Percentiles rank a stretch among this genome's conserved stretches.
These are phyloP conservation scores for Pitangus sulphuratus DNA, from an alignment of 2,797 vertebrate species.

Conservation along the genomic window DNA sequence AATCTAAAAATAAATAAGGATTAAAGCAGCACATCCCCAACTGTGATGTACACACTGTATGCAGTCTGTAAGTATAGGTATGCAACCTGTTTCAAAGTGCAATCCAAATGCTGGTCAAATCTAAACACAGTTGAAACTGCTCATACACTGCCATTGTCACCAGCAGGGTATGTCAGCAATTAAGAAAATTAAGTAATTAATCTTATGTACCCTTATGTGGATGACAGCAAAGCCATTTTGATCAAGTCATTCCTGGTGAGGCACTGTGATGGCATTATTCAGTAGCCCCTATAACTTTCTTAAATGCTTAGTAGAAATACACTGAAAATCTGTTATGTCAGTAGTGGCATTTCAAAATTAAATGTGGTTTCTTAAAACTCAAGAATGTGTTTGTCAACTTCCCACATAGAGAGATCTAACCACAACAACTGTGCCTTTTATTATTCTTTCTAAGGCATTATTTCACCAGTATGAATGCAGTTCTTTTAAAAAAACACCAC, in stretches of 20 bases:
- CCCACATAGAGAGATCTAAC: conserved; percentile 62
- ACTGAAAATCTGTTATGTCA: conserved; percentile 37
- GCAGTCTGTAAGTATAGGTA: neutral
- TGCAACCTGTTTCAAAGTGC: neutral
- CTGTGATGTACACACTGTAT: neutral
- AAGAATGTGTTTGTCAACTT: conserved; percentile 58
- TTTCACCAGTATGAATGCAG: conserved; percentile 68
- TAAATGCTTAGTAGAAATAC: neutral
- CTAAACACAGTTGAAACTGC: neutral
- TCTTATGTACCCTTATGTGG: neutral
- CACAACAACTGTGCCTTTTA: conserved; percentile 80
- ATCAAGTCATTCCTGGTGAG: neutral
- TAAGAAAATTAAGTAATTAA: neutral
- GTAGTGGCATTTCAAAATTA: conserved; percentile 48
- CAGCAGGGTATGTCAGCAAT: neutral
- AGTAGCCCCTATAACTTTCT: neutral
- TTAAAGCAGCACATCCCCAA: neutral
- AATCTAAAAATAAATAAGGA: neutral
- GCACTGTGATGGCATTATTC: neutral
- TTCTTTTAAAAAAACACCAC: neutral
- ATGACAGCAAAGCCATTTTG: neutral
- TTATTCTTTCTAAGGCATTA: conserved; percentile 79
- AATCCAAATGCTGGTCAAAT: neutral
- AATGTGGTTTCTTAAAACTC: conserved; percentile 60
- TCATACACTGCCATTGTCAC: neutral